phyloP scores from a whole-genome alignment of 2,113 vertebrate species.

The Rhipidura dahli region DNA sequence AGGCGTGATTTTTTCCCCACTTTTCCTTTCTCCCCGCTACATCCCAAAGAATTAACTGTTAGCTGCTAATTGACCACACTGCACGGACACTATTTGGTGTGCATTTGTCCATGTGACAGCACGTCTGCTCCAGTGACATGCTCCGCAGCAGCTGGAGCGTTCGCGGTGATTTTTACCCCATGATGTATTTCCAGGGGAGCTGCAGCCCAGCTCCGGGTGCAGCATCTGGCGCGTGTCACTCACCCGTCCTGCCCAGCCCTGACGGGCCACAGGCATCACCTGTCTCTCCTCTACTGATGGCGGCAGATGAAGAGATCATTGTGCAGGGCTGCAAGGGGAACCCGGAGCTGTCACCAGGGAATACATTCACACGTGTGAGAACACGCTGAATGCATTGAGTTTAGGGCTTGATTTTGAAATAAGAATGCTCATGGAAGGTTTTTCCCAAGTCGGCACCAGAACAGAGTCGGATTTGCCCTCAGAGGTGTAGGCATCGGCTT shows the following conservation, averaged over 20 bases:
- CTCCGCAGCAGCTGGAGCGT: conserved; percentile 49
- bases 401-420: background rate
- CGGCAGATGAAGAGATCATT: conserved; percentile 63
- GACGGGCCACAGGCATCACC: conserved; percentile 46
- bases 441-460: fast-evolving
- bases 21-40: background rate
- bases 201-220: conserved; percentile 13
- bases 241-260: conserved; percentile 42
- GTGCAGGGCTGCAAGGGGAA: conserved; percentile 17
- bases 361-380: background rate
- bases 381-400: background rate
- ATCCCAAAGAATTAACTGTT: background rate
- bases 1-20: background rate
- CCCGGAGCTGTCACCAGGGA: background rate
- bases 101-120: background rate
- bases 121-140: background rate
- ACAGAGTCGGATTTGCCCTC: background rate
- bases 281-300: conserved; percentile 62
- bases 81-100: background rate
- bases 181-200: conserved; percentile 49
- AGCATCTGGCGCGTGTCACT: conserved; percentile 70
- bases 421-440: background rate
- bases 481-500: background rate
- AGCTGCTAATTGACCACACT: background rate
- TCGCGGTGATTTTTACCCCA: background rate